These are phyloP conservation scores for Nilaparvata lugens DNA, from an alignment of 1,140 invertebrate genomes.

Conservation along the genomic window DNA sequence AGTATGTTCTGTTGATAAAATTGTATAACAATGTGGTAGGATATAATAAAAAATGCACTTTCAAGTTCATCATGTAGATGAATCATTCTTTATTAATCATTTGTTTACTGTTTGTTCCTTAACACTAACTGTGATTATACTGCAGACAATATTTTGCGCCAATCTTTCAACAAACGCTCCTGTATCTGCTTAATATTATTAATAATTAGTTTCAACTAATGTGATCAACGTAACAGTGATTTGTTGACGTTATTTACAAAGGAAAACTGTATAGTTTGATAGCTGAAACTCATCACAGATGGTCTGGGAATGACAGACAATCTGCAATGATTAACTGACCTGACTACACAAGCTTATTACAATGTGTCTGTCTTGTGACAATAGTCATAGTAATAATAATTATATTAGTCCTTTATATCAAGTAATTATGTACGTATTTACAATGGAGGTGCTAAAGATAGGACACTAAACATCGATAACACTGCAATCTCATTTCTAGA, in stretches of 20 bases:
- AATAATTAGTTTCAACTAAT: background rate
- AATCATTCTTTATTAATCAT: background rate
- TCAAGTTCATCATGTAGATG: background rate
- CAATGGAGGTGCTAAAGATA: background rate
- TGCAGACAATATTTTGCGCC: slow-evolving; percentile 2
- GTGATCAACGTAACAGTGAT: slow-evolving; percentile 1
- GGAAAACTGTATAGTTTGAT: background rate
- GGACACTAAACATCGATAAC: background rate
- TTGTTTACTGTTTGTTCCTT: background rate
- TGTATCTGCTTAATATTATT: background rate
- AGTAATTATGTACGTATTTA: background rate
- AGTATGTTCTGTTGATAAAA: too few relatives aligned
- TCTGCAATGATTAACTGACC: background rate
- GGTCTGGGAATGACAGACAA: slow-evolving; percentile 3
- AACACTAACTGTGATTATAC: slow-evolving; percentile 2
- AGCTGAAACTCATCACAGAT: background rate
- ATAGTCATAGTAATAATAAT: background rate
- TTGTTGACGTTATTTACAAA: background rate
- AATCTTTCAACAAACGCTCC: background rate
- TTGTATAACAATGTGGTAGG: background rate
- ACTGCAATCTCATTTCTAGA: background rate
- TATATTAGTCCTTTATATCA: background rate
- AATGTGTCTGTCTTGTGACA: background rate
- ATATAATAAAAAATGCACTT: background rate
- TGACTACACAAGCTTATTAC: slow-evolving; percentile 6